phyloP scores from a whole-genome alignment of 2,888 invertebrate genomes.

The Diaperis boleti region DNA sequence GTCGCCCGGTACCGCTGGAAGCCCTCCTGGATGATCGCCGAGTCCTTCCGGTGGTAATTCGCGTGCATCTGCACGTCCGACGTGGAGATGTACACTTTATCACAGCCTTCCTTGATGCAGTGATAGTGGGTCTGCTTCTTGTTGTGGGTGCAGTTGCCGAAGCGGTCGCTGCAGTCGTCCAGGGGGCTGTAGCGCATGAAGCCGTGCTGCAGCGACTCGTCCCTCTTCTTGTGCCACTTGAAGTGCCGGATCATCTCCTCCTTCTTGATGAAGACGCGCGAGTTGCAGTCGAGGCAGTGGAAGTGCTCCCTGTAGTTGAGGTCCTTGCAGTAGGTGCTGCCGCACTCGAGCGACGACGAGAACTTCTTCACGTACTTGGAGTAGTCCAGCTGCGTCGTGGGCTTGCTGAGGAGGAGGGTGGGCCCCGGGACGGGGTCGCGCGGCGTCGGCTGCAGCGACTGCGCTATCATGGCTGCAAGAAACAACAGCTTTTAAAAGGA shows the following conservation, averaged over 20 bases:
- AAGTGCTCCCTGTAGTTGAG: conserved; percentile 95
- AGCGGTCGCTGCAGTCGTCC: conserved; percentile 91
- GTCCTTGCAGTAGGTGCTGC: conserved; percentile 87
- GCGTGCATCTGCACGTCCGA: conserved; percentile 99
- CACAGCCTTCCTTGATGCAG: conserved; percentile 93
- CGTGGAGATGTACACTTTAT: conserved; percentile 97
- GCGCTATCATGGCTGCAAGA: conserved; percentile 70
- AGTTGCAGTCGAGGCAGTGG: conserved; percentile 86
- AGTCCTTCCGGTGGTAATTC: conserved; percentile 97
- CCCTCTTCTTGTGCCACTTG: conserved; percentile 99
- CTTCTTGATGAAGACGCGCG: conserved; percentile 94
- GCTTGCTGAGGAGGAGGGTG: conserved; percentile 70
- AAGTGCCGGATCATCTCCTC: conserved; percentile 99
- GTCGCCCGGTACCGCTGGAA: conserved; percentile 97
- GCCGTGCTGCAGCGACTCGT: conserved; percentile 95
- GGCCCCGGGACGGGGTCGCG: conserved; percentile 68
- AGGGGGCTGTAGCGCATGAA: conserved; percentile 92
- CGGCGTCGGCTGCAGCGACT: conserved; percentile 66
- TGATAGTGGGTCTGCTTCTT: conserved; percentile 97
- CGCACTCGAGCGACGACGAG: conserved; percentile 85
- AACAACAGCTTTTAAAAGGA: too few species aligned
- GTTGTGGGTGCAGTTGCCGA: conserved; percentile 84
- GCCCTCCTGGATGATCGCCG: conserved; percentile 97
- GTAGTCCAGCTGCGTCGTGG: conserved; percentile 83
- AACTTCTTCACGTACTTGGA: conserved; percentile 91